Evolutionary conservation across 2,797 vertebrate genomes (phyloP).

Genomic region (Chloroceryle inda): DNA sequence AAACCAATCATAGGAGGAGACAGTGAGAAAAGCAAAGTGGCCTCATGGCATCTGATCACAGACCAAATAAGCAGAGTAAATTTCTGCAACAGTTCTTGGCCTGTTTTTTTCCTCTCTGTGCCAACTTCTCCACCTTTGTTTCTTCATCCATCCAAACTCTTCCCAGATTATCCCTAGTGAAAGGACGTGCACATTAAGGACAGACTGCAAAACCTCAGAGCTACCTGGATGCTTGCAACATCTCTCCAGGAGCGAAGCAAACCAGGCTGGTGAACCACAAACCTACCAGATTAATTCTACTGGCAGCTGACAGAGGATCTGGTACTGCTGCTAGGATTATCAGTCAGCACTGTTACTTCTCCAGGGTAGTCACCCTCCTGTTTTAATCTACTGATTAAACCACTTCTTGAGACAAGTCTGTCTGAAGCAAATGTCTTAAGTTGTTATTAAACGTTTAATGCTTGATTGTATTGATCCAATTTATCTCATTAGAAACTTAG

Average conservation of each 20-base stretch:
- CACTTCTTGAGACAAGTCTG: not conserved
- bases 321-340: not conserved
- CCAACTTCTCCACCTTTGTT: not conserved
- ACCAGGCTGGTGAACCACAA: not conserved
- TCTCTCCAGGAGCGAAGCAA: not conserved
- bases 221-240: rapidly evolving
- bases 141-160: not conserved
- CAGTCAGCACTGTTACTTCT: not conserved
- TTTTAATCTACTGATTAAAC: not conserved
- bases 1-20: not conserved
- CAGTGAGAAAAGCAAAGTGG: not conserved
- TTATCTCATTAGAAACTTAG: not conserved
- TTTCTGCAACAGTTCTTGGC: not conserved
- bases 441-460: not conserved
- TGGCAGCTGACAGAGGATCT: not conserved
- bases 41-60: not conserved
- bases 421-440: not conserved
- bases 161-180: not conserved
- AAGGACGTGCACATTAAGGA: not conserved
- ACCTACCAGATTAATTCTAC: not conserved
- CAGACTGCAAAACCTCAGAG: not conserved
- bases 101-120: not conserved
- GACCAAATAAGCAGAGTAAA: not conserved
- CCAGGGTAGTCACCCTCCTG: not conserved
- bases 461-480: not conserved